Percentiles rank a stretch among this genome's conserved stretches.
phyloP scores from a whole-genome alignment of 2,888 invertebrate genomes.

The Cactoblastis cactorum region DNA sequence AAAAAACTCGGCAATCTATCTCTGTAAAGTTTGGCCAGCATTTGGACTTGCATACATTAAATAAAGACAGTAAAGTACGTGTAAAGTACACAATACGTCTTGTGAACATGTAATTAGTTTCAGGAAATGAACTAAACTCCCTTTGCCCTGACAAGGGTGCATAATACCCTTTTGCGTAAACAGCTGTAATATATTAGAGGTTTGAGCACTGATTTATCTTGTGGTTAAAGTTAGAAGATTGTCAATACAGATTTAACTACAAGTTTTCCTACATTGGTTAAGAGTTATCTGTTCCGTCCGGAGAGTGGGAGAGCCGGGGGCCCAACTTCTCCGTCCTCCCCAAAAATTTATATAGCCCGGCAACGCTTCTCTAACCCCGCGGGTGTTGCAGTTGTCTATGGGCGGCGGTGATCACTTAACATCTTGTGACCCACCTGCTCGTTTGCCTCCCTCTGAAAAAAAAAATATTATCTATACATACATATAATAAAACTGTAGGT shows the following conservation, averaged over 20 bases:
- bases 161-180: constrained; percentile 7
- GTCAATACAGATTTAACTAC: background rate
- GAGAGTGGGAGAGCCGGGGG: no score
- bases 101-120: constrained; percentile 7
- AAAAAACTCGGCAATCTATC: no score
- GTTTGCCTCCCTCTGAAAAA: no score
- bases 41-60: background rate
- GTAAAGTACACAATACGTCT: background rate
- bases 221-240: background rate
- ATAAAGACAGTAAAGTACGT: background rate
- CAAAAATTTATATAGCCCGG: no score
- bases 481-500: no score
- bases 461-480: no score
- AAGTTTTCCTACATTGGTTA: background rate
- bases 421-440: no score
- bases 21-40: background rate
- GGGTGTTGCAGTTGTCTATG: no score
- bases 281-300: no score
- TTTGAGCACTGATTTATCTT: constrained; percentile 11
- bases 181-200: constrained; percentile 10
- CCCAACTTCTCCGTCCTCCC: no score
- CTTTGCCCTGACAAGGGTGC: constrained; percentile 7
- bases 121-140: background rate
- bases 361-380: no score
- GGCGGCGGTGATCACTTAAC: no score